Conservation (phyloP, 2,888 invertebrate species). For the Platerodrilus igneus region DNA sequence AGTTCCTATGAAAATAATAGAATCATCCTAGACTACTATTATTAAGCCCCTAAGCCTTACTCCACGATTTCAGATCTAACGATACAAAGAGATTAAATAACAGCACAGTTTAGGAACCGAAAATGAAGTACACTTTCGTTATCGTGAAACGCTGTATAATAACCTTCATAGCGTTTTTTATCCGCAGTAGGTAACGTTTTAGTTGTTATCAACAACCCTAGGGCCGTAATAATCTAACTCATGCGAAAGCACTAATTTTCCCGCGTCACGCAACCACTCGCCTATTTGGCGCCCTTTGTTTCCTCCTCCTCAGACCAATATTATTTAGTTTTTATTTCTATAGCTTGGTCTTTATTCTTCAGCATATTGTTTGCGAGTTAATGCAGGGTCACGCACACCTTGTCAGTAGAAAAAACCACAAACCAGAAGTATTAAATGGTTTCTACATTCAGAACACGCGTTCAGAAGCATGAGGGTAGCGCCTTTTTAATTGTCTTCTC, state of each 20-base stretch:
- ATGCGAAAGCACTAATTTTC: constrained; percentile 36
- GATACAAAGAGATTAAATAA: no score
- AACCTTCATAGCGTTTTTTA: constrained; percentile 26
- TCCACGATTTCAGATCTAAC: no score
- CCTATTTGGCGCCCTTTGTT: constrained; percentile 34
- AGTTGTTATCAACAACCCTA: constrained; percentile 26
- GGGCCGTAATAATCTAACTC: constrained; percentile 32
- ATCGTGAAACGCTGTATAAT: constrained; percentile 19
- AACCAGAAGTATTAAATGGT: constrained; percentile 18
- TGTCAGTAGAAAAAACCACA: constrained; percentile 15
- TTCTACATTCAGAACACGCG: constrained; percentile 28
- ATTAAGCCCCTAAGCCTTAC: no score
- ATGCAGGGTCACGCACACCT: constrained; percentile 21
- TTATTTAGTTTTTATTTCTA: constrained; percentile 25
- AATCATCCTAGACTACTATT: no score
- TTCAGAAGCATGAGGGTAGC: constrained; percentile 23
- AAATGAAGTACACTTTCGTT: constrained; percentile 17
- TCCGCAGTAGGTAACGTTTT: constrained; percentile 27
- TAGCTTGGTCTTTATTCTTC: constrained; percentile 19
- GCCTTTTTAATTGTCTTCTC: constrained; percentile 28
- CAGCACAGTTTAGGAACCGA: constrained; percentile 11
- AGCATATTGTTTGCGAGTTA: constrained; percentile 18
- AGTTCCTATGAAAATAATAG: no score
- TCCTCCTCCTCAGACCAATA: constrained; percentile 26
- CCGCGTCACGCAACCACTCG: constrained; percentile 33